phyloP scores from a whole-genome alignment of 2,797 vertebrate species.

The Vipera ursinii region DNA sequence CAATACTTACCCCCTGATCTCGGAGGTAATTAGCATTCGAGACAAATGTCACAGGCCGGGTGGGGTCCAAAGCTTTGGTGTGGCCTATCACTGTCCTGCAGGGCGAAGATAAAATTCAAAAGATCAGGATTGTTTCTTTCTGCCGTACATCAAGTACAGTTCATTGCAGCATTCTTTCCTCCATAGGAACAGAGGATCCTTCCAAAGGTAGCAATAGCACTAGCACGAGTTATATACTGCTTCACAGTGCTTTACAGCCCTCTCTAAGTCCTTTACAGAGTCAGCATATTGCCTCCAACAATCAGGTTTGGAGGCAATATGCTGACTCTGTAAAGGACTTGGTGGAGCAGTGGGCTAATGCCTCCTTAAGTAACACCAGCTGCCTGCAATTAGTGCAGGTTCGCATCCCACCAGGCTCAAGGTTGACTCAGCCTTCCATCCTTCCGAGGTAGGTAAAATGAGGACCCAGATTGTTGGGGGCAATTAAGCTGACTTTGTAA shows the following conservation, averaged over 20 bases:
- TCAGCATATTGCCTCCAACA: not conserved
- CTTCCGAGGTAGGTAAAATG: no score
- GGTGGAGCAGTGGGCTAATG: no score
- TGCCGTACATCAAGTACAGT: not conserved
- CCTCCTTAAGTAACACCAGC: no score
- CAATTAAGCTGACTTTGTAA: no score
- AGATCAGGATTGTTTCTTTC: conserved; percentile 30
- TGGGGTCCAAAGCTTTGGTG: conserved; percentile 84
- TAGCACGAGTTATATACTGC: not conserved
- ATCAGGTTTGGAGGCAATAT: no score
- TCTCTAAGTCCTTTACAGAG: not conserved
- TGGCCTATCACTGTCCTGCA: conserved; percentile 84
- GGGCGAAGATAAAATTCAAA: conserved; percentile 46
- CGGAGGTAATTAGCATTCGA: conserved; percentile 75
- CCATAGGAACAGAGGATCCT: not conserved
- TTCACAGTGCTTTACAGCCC: no score
- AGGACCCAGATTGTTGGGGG: no score
- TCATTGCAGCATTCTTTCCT: not conserved
- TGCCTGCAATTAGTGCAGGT: no score
- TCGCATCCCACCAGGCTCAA: no score
- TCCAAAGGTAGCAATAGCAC: not conserved
- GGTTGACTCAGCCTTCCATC: no score
- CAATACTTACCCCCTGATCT: conserved; percentile 86
- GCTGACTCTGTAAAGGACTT: no score
- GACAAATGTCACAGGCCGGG: conserved; percentile 88